Base-by-base conservation (phyloP, 2,888 invertebrate genomes). In the Sphinx pinastri region DNA sequence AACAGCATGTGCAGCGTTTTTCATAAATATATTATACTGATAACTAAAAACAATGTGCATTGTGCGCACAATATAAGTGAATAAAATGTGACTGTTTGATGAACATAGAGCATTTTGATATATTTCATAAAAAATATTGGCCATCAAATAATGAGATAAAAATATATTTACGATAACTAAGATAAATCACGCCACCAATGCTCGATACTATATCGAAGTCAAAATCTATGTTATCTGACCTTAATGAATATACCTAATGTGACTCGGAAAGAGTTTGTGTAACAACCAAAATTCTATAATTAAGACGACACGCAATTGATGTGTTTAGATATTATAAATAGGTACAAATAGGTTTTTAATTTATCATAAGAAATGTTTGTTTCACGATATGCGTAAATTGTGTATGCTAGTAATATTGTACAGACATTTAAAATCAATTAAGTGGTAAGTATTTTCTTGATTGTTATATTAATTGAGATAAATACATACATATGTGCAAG, bases 391-490 rank as follows among this genome's bases (percentile, higher is more conserved):
- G 77, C 81, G 85, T 88, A 88, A 84, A 82, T 81, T 87, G 88
- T 90, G 87, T 92, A 90, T 86, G 88, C 91, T 93, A 93, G 91
- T 89, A 88, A 85, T 90, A 88, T 84, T 93, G 93, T 93, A 93
- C 93, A 93, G 91, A 85, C 80, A 86, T 87, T 88, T 88, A 84
- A 81, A 88, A 85, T 86, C 77, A 73, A 79, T 75, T 86, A 84
- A 86, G 76, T 75, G 68, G 76, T 88, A 87, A 84, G 82, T 85
- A 87, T 83, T 89, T 90, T 86, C 86, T 82, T 88, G 80, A 87
- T 89, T 88, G 88, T 91, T 90, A 87, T 92, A 88, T 83, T 83
- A 72, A 81, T 70, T 79, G 72, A 76, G 75, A 72, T 72, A 63
- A 45, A 60, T 58, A 67, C 67, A 57, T 70, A 52, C 66, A 25